Base-by-base conservation (phyloP, 2,113 vertebrate species). In the Cyanoramphus novaezelandiae region DNA sequence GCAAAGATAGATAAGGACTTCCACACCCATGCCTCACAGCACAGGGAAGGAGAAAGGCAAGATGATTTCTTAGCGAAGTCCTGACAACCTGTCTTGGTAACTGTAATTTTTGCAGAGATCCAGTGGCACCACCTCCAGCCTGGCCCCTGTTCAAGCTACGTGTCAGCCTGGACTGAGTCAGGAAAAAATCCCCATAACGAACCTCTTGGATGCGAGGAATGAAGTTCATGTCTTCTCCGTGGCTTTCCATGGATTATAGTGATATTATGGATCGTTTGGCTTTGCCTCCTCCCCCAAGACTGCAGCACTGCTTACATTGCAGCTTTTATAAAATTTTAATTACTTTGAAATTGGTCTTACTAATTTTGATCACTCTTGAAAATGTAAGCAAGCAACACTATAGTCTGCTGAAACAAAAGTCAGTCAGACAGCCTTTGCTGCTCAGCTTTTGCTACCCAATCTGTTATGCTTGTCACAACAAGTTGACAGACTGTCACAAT, bases 401-500 rank as follows among this genome's bases (percentile, higher is more conserved):
- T 78, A 9, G 2, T 72, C 44, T 90, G 43, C 72, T 2, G 33
- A 88, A 91, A 70, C 17, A 88, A 91, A 83, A 83, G n/a, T 55
- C 82, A 74, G 46, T 11, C 91, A 83, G 49, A 27, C 93, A 88
- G 59, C 19, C 52, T 90, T 60, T 77, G 68, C 64, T 96, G 64
- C 68, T 91, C 86, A 88, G 72, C 31, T 93, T 93, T 93, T 95
- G 63, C 59, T 88, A 77, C 31, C 46, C 93, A 64, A 21, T 96
- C 86, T 95, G 83, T 83, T 88, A 57, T 0, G 1, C 64, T 37
- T 94, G 87, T 86, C 92, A 89, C 53, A 94, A 94, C 76, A 81
- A 91, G 8, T 53, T 86, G 86, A 49, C 83, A 83, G 77, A 24
- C 52, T 91, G 86, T 95, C 72, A 93, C 18, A 93, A 90, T 82